Conservation (phyloP, 2,113 vertebrate species). For the Pagrus major region DNA sequence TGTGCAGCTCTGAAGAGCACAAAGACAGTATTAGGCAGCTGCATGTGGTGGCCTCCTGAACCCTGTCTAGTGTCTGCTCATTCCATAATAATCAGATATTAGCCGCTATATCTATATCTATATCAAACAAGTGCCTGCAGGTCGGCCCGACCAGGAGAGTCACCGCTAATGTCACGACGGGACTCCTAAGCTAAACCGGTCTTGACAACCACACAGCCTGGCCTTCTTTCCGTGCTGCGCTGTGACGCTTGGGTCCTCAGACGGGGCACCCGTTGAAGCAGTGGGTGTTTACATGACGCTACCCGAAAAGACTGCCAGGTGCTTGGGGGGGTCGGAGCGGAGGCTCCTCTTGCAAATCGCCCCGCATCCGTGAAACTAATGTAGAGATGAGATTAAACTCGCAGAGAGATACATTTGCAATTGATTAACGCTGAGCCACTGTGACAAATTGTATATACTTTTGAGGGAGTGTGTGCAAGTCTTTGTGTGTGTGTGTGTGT, state of each 20-base stretch:
- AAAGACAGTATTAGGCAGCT: constrained; percentile 70
- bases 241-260: constrained; percentile 77
- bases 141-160: constrained; percentile 81
- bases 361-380: constrained; percentile 76
- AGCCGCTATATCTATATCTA: constrained; percentile 75
- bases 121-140: constrained; percentile 70
- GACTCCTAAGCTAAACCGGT: constrained; percentile 87
- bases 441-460: constrained; percentile 78
- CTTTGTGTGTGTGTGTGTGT: constrained; percentile 37
- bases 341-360: constrained; percentile 63
- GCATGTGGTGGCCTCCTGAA: constrained; percentile 63
- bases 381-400: constrained; percentile 82
- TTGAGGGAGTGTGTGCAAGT: constrained; percentile 66
- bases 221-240: constrained; percentile 82
- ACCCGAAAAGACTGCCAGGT: constrained; percentile 77
- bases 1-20: constrained; percentile 41
- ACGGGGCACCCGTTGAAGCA: constrained; percentile 67
- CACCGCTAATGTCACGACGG: constrained; percentile 78
- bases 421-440: constrained; percentile 77
- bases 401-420: constrained; percentile 79
- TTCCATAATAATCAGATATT: constrained; percentile 60
- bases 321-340: constrained; percentile 39
- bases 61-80: constrained; percentile 42
- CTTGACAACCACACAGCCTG: constrained; percentile 92
- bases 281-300: constrained; percentile 80